Evolutionary conservation across 2,113 vertebrate genomes (phyloP).

Genomic region (Megaceryle torquata): DNA sequence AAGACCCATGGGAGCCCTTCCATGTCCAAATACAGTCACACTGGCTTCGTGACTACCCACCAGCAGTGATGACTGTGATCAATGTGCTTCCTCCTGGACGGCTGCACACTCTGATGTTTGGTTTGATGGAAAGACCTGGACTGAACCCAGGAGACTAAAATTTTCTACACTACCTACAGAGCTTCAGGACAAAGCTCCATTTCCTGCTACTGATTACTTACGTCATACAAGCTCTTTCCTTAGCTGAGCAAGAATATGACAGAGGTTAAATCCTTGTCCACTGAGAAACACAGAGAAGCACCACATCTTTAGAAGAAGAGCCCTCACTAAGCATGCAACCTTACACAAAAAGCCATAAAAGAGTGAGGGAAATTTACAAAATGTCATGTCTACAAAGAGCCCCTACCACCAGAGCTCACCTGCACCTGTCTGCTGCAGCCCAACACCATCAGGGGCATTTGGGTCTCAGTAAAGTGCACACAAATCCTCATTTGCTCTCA

Average conservation of each 20-base stretch:
- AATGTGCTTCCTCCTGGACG: background rate
- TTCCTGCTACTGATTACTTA: background rate
- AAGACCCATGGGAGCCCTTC: background rate
- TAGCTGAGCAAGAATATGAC: background rate
- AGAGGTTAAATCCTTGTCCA: background rate
- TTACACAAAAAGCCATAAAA: background rate
- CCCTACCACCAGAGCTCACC: background rate
- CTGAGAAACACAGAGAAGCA: background rate
- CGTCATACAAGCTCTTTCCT: background rate
- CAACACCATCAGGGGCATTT: fast-evolving
- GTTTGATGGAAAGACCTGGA: background rate
- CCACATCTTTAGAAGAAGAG: background rate
- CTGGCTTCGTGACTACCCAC: background rate
- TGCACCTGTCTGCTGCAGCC: background rate
- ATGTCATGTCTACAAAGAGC: background rate
- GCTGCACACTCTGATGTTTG: background rate
- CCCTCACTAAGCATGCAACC: background rate
- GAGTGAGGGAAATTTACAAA: background rate
- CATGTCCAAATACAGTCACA: background rate
- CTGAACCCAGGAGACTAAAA: background rate
- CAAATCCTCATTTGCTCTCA: background rate
- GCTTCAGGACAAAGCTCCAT: background rate
- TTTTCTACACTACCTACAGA: background rate
- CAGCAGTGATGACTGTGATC: background rate
- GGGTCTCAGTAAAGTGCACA: background rate